Evolutionary conservation across 2,797 vertebrate genomes (phyloP).

Genomic region (Streptopelia turtur): DNA sequence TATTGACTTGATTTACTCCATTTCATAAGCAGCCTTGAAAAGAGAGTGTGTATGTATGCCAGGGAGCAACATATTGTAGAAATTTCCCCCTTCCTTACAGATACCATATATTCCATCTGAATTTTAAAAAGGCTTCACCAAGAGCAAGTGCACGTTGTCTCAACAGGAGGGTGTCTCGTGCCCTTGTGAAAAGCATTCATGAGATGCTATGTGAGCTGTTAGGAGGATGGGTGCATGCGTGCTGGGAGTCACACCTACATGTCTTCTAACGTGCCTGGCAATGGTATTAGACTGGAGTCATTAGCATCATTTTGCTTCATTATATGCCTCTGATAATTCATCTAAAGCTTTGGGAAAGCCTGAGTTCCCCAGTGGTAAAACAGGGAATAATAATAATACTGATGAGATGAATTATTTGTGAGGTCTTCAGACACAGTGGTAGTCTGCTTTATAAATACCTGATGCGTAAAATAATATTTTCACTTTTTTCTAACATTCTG

Average conservation of each 20-base stretch:
- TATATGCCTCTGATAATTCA: not conserved
- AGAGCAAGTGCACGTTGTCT: not conserved
- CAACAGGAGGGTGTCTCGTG: fast-evolving
- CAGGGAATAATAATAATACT: not conserved
- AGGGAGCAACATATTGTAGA: not conserved
- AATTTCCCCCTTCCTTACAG: not conserved
- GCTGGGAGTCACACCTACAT: fast-evolving
- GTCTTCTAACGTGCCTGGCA: not conserved
- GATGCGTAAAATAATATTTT: not conserved
- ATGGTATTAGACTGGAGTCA: not conserved
- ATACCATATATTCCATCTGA: not conserved
- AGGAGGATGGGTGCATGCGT: fast-evolving
- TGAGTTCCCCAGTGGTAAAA: not conserved
- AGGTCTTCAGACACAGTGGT: not conserved
- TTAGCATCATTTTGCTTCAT: not conserved
- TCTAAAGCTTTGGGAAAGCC: not conserved
- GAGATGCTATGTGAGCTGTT: not conserved
- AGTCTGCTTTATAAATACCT: not conserved
- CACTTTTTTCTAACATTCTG: not conserved
- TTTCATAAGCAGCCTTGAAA: not conserved
- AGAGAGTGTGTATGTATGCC: not conserved
- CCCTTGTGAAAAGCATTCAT: not conserved
- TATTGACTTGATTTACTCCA: not conserved
- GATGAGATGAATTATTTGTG: not conserved
- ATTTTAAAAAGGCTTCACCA: not conserved